Conservation (phyloP, 2,113 vertebrate species). For the Oophaga pumilio region DNA sequence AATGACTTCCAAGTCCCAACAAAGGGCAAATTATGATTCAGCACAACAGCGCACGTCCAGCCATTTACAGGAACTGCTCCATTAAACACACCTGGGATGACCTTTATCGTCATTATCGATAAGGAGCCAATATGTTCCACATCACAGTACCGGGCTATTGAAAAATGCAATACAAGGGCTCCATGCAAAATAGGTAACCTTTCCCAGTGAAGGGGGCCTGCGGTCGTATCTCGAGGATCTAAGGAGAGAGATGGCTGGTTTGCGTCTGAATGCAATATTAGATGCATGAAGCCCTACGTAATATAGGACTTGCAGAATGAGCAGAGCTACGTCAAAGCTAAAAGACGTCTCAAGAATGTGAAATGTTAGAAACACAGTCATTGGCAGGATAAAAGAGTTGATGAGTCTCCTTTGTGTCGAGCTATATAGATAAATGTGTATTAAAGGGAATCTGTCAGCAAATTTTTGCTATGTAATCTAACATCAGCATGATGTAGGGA, state of each 20-base stretch:
- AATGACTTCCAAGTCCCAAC: conserved; percentile 11
- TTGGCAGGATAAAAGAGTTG: neutral
- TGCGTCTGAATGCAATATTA: neutral
- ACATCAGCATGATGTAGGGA: too few relatives aligned
- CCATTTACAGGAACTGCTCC: conserved; percentile 37
- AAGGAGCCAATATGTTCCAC: conserved; percentile 47
- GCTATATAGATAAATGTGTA: neutral
- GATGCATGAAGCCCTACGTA: neutral
- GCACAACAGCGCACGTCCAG: neutral
- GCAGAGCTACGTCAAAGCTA: neutral
- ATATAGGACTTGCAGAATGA: too few relatives aligned
- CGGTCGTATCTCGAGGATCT: neutral
- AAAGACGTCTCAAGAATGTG: neutral
- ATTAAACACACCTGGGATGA: conserved; percentile 49
- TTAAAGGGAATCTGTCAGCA: neutral
- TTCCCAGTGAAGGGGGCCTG: conserved; percentile 11
- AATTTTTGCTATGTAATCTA: too few relatives aligned
- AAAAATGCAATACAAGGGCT: conserved; percentile 28
- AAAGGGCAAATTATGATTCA: conserved; percentile 37
- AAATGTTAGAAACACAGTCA: neutral
- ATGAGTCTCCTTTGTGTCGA: neutral
- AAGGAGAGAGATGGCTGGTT: neutral
- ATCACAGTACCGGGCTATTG: conserved; percentile 19
- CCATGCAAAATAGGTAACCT: conserved; percentile 28
- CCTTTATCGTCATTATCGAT: conserved; percentile 44